phyloP scores from a whole-genome alignment of 2,113 vertebrate genomes.

The Lasiurus cinereus region DNA sequence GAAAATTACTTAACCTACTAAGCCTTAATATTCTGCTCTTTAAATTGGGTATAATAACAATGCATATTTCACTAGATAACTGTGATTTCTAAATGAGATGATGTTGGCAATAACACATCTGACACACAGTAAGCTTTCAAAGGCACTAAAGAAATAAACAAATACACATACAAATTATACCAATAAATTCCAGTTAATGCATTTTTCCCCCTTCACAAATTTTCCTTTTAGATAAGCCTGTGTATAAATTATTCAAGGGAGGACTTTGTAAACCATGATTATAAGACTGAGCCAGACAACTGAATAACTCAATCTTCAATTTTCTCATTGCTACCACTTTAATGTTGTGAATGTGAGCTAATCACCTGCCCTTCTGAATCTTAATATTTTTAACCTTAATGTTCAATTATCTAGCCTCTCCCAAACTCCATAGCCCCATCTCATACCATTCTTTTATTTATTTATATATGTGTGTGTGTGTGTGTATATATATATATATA shows the following conservation, averaged over 20 bases:
- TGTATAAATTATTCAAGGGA: background rate
- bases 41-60: background rate
- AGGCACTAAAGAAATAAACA: slow-evolving; percentile 31
- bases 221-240: background rate
- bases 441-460: background rate
- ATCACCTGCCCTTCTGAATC: background rate
- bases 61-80: background rate
- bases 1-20: background rate
- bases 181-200: background rate
- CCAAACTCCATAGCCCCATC: background rate
- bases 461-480: too few relatives aligned
- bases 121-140: background rate
- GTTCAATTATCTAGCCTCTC: background rate
- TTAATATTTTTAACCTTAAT: background rate
- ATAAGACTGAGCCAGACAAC: background rate
- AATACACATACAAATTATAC: background rate
- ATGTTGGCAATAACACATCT: background rate
- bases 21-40: background rate
- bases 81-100: background rate
- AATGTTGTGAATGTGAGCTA: background rate
- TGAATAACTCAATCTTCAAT: background rate
- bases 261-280: background rate
- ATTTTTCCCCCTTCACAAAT: background rate
- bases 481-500: too few relatives aligned
- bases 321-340: background rate